A percentile compares a stretch with the other conserved stretches of the same genome.
Conservation (phyloP, 2,888 invertebrate genomes). For the Metacarcinus magister region DNA sequence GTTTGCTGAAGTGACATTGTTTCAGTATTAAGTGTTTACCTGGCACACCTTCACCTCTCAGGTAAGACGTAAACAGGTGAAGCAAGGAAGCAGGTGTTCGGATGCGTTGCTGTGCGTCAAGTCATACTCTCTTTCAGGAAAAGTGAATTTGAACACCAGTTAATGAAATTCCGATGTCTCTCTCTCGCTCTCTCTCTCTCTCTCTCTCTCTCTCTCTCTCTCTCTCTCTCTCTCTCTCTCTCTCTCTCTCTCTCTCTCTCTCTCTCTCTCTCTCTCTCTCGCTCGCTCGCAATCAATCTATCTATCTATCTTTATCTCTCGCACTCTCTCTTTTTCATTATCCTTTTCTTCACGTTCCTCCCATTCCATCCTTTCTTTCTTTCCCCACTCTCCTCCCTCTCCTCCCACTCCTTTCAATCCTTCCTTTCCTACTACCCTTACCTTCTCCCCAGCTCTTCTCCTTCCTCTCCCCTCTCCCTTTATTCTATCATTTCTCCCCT, state of each 20-base stretch:
- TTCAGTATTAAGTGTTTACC: too few species aligned
- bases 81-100: too few species aligned
- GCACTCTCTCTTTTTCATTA: background rate
- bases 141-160: too few species aligned
- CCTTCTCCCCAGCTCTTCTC: background rate
- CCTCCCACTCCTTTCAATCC: background rate
- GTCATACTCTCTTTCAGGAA: too few species aligned
- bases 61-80: too few species aligned
- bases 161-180: too few species aligned
- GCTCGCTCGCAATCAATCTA: background rate
- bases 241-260: background rate
- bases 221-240: background rate
- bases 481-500: background rate
- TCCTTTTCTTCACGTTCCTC: background rate
- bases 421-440: background rate
- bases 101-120: too few species aligned
- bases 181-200: too few species aligned
- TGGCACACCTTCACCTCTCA: too few species aligned
- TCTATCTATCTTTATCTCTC: background rate
- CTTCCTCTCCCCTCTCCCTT: background rate
- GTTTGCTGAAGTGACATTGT: too few species aligned
- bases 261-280: background rate
- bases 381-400: background rate
- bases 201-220: too few species aligned
- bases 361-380: background rate